Evolutionary conservation across 2,797 vertebrate genomes (phyloP), one percentile per base, ranked within the genome.

Genomic region (Sternarchorhynchus goeldii): DNA sequence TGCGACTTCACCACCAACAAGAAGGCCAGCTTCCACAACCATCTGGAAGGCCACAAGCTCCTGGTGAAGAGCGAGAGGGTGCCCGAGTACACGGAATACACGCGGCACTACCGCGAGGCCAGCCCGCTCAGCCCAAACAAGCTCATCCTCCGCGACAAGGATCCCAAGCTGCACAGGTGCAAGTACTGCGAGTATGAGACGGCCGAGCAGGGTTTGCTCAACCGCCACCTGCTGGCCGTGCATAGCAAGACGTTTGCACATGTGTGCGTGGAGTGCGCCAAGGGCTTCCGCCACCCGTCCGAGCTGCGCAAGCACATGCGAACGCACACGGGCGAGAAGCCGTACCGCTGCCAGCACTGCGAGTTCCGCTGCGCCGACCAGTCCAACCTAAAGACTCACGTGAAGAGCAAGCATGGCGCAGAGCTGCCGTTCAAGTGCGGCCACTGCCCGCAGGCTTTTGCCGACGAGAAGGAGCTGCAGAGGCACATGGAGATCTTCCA

Each of bases 11-110:
- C 94, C 82, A 96, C 95, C 79, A 96, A 95, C 90, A 96, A 96
- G 91, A 96, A 96, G 91, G 92, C 94, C 78, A 95, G 93, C 91
- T 96, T 96, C 84, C 95, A 95, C 89, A 96, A 95, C 91, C 97
- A 99, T 85, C 89, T 98, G 89, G 97, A 99, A 90, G 96, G 96
- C 91, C 97, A 99, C 93, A 98, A 98, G 90, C 95, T 99, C 85
- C 96, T 97, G 88, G 95, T 93, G 87, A 98, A 98, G 90, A 96
- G 93, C 79, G 95, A 94, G 67, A 96, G 96, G 90, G 88, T 94
- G 1, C 95, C 96, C 0, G 97, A 99, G 88, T 97, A 96, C 90
- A 97, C 96, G 0, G 98, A 99, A 84, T 99, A 99, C 80, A 92
- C 97, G 0, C 93, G 96, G 83, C 94, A 96, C 85, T 98, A 98